Percentiles rank a stretch among this genome's conserved stretches.
phyloP scores from a whole-genome alignment of 2,888 invertebrate species.

The Rosalia funebris region DNA sequence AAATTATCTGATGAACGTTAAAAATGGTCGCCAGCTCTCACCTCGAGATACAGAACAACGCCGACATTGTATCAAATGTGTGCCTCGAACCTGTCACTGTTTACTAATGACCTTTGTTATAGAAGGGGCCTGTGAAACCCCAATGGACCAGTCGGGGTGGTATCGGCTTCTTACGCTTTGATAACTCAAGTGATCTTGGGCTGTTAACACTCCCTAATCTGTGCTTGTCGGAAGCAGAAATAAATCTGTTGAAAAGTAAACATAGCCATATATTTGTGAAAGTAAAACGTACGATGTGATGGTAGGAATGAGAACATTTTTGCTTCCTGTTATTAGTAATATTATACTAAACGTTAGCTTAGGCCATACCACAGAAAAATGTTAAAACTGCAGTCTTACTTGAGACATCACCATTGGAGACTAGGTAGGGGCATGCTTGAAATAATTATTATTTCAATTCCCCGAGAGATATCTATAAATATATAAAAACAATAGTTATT shows the following conservation, averaged over 20 bases:
- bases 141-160: neutral
- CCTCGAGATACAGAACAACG: neutral
- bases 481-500: too few species aligned
- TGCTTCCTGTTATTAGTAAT: too few species aligned
- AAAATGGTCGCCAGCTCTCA: neutral
- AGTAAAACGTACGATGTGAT: too few species aligned
- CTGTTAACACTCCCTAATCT: conserved; percentile 8
- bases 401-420: too few species aligned
- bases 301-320: too few species aligned
- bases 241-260: conserved; percentile 13
- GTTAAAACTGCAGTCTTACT: too few species aligned
- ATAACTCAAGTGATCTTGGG: neutral
- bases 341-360: too few species aligned
- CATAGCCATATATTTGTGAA: neutral
- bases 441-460: too few species aligned
- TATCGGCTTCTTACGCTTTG: neutral
- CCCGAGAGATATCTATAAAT: too few species aligned
- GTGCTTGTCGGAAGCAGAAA: conserved; percentile 3
- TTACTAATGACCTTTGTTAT: conserved; percentile 16
- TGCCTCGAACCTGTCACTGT: conserved; percentile 9
- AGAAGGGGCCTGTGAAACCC: conserved; percentile 4
- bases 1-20: conserved; percentile 5
- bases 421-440: too few species aligned
- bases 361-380: too few species aligned
- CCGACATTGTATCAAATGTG: neutral